Conservation (phyloP, 2,888 invertebrate species). For the Cantharis lateralis region DNA sequence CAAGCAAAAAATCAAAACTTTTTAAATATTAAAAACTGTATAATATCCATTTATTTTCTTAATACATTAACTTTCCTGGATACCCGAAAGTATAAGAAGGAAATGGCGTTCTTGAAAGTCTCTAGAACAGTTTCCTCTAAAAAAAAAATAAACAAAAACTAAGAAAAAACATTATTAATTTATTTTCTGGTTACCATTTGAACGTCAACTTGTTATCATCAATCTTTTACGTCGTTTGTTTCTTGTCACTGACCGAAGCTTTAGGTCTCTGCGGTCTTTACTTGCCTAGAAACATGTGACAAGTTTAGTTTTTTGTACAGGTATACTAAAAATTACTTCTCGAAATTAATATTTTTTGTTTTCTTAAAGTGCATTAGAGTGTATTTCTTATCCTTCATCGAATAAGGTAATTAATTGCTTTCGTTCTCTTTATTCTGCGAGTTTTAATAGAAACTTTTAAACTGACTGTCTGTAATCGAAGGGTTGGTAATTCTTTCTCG, state of each 20-base stretch:
- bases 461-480: background rate
- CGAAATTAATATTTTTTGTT: constrained; percentile 27
- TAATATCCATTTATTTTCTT: background rate
- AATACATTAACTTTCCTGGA: background rate
- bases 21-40: background rate
- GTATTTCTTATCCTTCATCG: constrained; percentile 3
- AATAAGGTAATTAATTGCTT: constrained; percentile 23
- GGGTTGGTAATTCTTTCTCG: background rate
- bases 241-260: constrained; percentile 45
- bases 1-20: background rate
- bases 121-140: background rate
- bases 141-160: constrained; percentile 33
- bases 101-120: background rate
- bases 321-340: constrained; percentile 24
- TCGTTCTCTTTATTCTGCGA: background rate
- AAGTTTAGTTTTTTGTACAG: constrained; percentile 25
- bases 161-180: constrained; percentile 50
- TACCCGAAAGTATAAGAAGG: background rate
- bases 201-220: constrained; percentile 52
- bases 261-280: constrained; percentile 31
- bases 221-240: constrained; percentile 54
- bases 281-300: constrained; percentile 26
- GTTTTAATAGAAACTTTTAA: background rate
- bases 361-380: constrained; percentile 7
- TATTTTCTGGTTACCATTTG: constrained; percentile 51